Base-by-base conservation (phyloP, 1,140 invertebrate genomes). In the Drosophila watanabei region DNA sequence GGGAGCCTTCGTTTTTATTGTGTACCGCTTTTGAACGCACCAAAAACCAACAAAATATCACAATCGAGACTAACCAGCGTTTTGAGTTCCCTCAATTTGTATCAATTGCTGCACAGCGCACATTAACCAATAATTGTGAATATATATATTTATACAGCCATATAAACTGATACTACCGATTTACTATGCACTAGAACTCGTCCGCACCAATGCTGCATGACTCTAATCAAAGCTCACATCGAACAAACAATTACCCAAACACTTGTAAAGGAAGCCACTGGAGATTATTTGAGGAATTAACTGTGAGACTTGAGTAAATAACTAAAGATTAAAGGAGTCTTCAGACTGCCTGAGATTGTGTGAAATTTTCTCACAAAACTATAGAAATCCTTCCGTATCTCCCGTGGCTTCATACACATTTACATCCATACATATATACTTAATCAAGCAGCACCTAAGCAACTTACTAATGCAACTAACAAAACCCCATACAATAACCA, bases 171-270 rank as follows among this genome's bases (percentile, higher is more conserved):
- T 65, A 77, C 33, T 61, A 46, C 62, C 54, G n/a, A 64, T 85
- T 81, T 89, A 57, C 56, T 81, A 78, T 70, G 85, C 85, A 88
- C 84, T 84, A 71, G 72, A 84, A 64, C 59, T 87, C 82, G 60
- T 72, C 72, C 71, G 80, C 84, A 88, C 86, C 75, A 72, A 70
- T 62, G 85, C 86, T 70, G 85, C 85, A 88, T 88, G 85, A 85
- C 73, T 81, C 81, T 64, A 73, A 70, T 68, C 81, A 46, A 80
- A 83, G 60, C 80, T 79, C 80, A 82, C 68, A 73, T 60, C 37
- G 24, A 73, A 73, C 70, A 61, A 14, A 46, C 32, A 48, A 30
- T 51, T 32, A 49, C 24, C 13, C 37, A 20, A 41, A 77, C 59
- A 87, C 35, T 10, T 20, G 4, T 4, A 32, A 18, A 51, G 20